Percentiles rank a stretch among this genome's conserved stretches.
phyloP scores from a whole-genome alignment of 2,797 vertebrate species.

The Astyanax mexicanus region DNA sequence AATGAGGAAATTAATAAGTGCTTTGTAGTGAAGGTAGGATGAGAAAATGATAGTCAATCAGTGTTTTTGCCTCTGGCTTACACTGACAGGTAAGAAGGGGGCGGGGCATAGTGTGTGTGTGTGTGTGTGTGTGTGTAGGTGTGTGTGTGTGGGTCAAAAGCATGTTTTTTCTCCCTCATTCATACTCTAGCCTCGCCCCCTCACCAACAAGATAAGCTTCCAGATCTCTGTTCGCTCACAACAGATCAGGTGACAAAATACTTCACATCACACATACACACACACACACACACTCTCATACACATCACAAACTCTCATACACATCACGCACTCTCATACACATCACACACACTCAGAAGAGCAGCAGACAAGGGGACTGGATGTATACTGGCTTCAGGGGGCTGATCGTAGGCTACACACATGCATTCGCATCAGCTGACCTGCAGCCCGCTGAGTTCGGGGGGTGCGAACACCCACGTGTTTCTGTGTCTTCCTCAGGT shows the following conservation, averaged over 20 bases:
- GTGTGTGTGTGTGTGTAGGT: not conserved
- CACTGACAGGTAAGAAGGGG: not conserved
- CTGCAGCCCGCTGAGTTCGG: conserved; percentile 2
- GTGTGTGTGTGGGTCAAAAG: not conserved
- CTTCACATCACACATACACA: conserved; percentile 2
- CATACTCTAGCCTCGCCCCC: conserved; percentile 38
- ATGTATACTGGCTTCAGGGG: conserved; percentile 1
- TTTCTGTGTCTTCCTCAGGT: conserved; percentile 40
- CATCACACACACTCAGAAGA: not conserved
- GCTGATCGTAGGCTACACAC: conserved; percentile 4
- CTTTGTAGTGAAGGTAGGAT: not conserved
- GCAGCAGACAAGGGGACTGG: conserved; percentile 9
- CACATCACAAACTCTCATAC: no score
- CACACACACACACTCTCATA: not conserved
- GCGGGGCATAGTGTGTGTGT: not conserved
- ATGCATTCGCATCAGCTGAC: conserved; percentile 33
- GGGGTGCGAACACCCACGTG: not conserved
- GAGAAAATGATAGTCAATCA: not conserved
- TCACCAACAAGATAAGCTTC: conserved; percentile 36
- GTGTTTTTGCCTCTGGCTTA: not conserved
- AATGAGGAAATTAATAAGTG: not conserved
- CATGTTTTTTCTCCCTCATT: not conserved
- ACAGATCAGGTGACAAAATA: conserved; percentile 5
- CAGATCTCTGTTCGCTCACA: conserved; percentile 11
- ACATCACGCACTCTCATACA: no score